Percentiles rank a stretch among this genome's conserved stretches.
phyloP scores from a whole-genome alignment of 2,888 invertebrate species.

The Cantharis flavilabris region DNA sequence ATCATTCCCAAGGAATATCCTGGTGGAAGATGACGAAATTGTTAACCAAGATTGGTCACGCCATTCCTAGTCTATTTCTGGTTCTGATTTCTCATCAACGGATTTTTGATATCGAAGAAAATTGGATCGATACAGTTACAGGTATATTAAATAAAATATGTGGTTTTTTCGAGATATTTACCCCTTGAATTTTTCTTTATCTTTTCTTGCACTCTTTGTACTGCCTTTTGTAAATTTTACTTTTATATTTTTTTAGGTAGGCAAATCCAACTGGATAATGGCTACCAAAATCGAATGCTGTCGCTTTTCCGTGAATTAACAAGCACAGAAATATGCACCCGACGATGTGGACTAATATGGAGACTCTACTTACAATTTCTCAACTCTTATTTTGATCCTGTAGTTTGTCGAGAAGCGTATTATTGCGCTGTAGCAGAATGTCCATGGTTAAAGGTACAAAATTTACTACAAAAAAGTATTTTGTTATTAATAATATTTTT shows the following conservation, averaged over 20 bases:
- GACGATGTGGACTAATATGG: constrained; percentile 64
- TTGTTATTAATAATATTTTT: constrained; percentile 9
- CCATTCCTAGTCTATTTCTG: constrained; percentile 56
- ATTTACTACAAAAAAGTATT: neutral
- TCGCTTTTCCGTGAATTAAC: constrained; percentile 51
- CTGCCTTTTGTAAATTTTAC: neutral
- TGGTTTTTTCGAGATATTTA: neutral
- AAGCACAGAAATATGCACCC: constrained; percentile 49
- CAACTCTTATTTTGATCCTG: constrained; percentile 52
- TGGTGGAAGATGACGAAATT: constrained; percentile 61
- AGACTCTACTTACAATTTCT: constrained; percentile 65
- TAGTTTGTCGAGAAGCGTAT: constrained; percentile 53
- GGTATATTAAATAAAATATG: constrained; percentile 40
- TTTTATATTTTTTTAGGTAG: constrained; percentile 39
- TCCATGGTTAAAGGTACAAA: constrained; percentile 65
- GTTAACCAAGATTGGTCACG: constrained; percentile 54
- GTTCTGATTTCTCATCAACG: constrained; percentile 54
- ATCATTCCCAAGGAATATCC: constrained; percentile 53
- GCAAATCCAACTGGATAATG: constrained; percentile 39
- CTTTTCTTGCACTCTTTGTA: too few species aligned
- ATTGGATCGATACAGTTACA: constrained; percentile 46
- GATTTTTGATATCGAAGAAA: constrained; percentile 44
- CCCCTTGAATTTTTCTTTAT: too few species aligned
- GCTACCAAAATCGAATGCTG: constrained; percentile 49
- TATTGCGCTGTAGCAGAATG: constrained; percentile 65